Percentiles rank a stretch among this genome's conserved stretches.
phyloP scores from a whole-genome alignment of 2,888 invertebrate genomes.

The Sialis fuliginosa region DNA sequence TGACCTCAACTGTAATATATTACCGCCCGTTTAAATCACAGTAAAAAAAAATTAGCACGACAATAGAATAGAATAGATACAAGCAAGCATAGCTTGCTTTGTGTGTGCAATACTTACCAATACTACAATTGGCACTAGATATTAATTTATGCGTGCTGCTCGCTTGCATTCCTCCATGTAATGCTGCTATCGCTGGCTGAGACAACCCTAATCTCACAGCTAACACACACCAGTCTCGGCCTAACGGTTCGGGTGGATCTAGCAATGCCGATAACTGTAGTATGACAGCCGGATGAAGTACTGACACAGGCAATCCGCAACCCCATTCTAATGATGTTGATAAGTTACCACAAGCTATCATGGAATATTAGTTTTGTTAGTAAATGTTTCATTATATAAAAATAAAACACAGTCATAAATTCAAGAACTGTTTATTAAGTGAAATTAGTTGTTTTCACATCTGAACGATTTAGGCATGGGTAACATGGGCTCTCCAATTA shows the following conservation, averaged over 20 bases:
- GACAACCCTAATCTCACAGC: slow-evolving; percentile 44
- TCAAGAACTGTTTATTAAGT: too few species aligned
- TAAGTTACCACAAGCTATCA: not conserved
- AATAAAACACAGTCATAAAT: too few species aligned
- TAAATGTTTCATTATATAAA: too few species aligned
- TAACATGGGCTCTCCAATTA: too few species aligned
- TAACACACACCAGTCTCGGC: slow-evolving; percentile 61
- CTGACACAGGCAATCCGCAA: slow-evolving; percentile 37
- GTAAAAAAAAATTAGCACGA: too few species aligned
- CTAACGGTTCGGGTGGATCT: slow-evolving; percentile 53
- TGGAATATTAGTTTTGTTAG: not conserved
- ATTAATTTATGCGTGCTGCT: slow-evolving; percentile 24
- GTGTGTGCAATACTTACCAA: slow-evolving; percentile 22
- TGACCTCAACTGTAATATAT: too few species aligned
- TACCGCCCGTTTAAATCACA: too few species aligned
- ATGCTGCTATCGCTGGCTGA: slow-evolving; percentile 23
- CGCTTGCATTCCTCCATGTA: slow-evolving; percentile 20
- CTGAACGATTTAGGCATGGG: too few species aligned
- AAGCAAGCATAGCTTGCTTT: too few species aligned
- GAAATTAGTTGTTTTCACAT: too few species aligned
- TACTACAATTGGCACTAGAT: slow-evolving; percentile 23
- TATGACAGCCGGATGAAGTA: slow-evolving; percentile 38
- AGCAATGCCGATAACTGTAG: slow-evolving; percentile 44
- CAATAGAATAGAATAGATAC: too few species aligned
- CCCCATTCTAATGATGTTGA: slow-evolving; percentile 27